Evolutionary conservation across 2,113 vertebrate genomes (phyloP).

Genomic region (Platysteira castanea): DNA sequence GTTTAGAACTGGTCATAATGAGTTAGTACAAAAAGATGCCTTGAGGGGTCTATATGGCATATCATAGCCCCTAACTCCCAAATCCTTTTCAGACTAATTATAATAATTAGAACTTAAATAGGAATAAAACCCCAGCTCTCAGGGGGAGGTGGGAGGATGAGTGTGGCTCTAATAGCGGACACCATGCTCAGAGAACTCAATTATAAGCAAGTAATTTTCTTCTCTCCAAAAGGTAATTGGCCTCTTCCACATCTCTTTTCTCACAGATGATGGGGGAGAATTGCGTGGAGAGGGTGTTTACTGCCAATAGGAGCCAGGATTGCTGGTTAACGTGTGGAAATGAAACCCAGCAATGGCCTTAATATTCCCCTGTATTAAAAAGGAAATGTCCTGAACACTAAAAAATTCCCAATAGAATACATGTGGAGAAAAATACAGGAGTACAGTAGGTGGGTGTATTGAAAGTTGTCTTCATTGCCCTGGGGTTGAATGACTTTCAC

Average conservation of each 20-base stretch:
- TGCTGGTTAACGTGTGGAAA: neutral
- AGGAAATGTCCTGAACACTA: neutral
- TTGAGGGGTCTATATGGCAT: constrained; percentile 46
- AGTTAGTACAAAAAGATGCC: constrained; percentile 35
- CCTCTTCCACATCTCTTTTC: constrained; percentile 56
- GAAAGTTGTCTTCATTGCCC: neutral
- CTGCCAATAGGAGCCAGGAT: neutral
- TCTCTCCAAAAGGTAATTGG: constrained; percentile 50
- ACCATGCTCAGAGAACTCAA: constrained; percentile 59
- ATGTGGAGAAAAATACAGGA: neutral
- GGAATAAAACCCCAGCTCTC: constrained; percentile 51
- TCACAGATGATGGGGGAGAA: constrained; percentile 42
- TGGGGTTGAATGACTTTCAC: neutral
- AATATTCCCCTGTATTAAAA: neutral
- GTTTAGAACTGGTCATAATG: constrained; percentile 50
- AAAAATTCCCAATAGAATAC: neutral
- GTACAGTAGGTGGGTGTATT: neutral
- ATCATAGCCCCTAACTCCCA: constrained; percentile 64
- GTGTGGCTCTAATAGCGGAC: constrained; percentile 55
- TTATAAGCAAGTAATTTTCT: constrained; percentile 61
- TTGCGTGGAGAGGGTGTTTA: neutral
- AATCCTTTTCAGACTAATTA: constrained; percentile 60
- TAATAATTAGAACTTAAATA: constrained; percentile 60
- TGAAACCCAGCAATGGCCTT: neutral
- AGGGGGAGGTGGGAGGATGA: constrained; percentile 48